These are phyloP conservation scores for Synchiropus splendidus DNA, from an alignment of 2,113 vertebrate species.

Conservation along the genomic window DNA sequence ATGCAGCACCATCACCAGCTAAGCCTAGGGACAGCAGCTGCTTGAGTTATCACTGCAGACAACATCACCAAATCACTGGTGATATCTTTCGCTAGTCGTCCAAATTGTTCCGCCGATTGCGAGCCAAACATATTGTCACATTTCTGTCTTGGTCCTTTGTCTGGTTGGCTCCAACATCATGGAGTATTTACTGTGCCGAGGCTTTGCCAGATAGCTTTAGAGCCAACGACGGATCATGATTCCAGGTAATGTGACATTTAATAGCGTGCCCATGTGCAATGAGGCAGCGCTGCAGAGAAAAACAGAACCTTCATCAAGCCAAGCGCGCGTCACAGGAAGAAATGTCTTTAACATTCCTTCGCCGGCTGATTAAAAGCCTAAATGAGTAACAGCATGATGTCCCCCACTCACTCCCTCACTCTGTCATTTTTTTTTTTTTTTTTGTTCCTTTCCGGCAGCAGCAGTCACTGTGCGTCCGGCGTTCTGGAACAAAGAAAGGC, in stretches of 20 bases:
- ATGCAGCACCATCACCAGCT: too few species aligned
- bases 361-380: constrained; percentile 47
- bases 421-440: constrained; percentile 33
- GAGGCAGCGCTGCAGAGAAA: constrained; percentile 18
- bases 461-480: constrained; percentile 39
- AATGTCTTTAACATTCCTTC: constrained; percentile 32
- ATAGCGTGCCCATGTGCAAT: constrained; percentile 11
- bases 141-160: too few species aligned
- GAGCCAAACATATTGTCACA: too few species aligned
- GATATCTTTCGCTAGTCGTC: too few species aligned
- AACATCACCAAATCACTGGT: too few species aligned
- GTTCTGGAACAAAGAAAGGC: constrained; percentile 50
- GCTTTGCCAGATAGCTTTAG: not conserved
- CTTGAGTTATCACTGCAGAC: too few species aligned
- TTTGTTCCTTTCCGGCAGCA: constrained; percentile 30
- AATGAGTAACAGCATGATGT: constrained; percentile 46
- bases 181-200: not conserved
- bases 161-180: not conserved
- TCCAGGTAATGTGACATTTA: constrained; percentile 32
- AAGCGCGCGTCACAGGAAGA: constrained; percentile 24
- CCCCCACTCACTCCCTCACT: constrained; percentile 23
- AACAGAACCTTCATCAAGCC: constrained; percentile 25
- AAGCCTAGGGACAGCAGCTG: too few species aligned
- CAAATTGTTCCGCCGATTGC: too few species aligned
- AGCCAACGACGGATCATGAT: not conserved